A percentile compares a stretch with the other conserved stretches of the same genome.
phyloP scores from a whole-genome alignment of 2,888 invertebrate species.

The Mesorhabditis sp. region DNA sequence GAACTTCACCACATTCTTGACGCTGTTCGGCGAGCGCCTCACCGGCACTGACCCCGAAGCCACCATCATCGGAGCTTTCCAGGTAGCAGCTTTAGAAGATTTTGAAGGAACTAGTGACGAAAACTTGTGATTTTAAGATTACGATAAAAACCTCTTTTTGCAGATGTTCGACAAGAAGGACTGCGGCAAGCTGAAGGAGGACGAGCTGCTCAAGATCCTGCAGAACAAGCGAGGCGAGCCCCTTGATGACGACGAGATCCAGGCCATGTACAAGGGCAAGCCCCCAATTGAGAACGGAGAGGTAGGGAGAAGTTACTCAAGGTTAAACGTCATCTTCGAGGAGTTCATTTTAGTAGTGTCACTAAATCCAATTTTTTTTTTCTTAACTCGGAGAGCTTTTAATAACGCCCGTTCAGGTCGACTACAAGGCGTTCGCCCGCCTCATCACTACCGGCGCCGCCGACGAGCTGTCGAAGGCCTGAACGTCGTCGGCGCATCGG shows the following conservation, averaged over 20 bases:
- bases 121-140: no score
- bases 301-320: conserved; percentile 16
- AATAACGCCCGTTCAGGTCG: conserved; percentile 46
- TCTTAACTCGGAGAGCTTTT: neutral
- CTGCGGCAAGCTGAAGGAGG: conserved; percentile 61
- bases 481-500: conserved; percentile 17
- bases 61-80: conserved; percentile 62
- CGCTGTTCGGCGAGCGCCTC: conserved; percentile 57
- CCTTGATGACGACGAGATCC: conserved; percentile 53
- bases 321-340: neutral
- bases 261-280: conserved; percentile 57
- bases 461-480: conserved; percentile 49
- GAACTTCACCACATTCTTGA: conserved; percentile 59
- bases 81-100: neutral
- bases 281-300: conserved; percentile 62
- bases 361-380: no score
- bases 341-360: no score
- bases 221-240: conserved; percentile 57
- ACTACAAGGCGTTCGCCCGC: conserved; percentile 63
- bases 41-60: conserved; percentile 63
- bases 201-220: conserved; percentile 58
- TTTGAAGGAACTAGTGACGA: no score
- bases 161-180: conserved; percentile 63
- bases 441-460: conserved; percentile 64
- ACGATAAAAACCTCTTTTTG: neutral